Conservation (phyloP, 2,888 invertebrate species). For the Melieria crassipennis region DNA sequence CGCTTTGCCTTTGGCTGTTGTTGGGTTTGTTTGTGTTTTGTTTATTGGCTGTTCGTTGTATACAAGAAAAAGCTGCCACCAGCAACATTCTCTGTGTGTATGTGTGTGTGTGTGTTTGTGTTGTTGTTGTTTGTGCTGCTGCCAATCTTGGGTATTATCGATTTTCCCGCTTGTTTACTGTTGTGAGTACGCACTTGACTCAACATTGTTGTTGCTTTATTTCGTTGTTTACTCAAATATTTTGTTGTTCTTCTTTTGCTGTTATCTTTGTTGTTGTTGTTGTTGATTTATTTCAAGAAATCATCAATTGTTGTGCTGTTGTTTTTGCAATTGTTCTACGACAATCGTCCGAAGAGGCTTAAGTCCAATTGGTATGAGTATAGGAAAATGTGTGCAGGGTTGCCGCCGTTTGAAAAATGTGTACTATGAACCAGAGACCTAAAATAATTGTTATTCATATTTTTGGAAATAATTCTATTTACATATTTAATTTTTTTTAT, state of each 20-base stretch:
- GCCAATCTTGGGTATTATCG: slow-evolving; percentile 59
- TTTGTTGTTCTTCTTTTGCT: background rate
- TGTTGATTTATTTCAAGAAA: too few relatives aligned
- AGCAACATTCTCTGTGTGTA: background rate
- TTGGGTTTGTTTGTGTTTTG: background rate
- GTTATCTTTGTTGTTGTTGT: too few relatives aligned
- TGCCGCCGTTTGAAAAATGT: too few relatives aligned
- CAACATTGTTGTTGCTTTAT: background rate
- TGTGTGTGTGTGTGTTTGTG: background rate
- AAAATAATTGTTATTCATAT: too few relatives aligned
- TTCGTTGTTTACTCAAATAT: background rate
- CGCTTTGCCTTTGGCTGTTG: background rate
- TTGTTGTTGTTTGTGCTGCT: slow-evolving; percentile 44
- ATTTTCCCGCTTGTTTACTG: slow-evolving; percentile 47
- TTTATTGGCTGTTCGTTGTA: background rate
- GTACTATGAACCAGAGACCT: too few relatives aligned
- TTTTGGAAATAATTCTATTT: too few relatives aligned
- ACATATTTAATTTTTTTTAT: too few relatives aligned
- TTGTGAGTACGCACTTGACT: background rate
- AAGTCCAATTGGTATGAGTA: too few relatives aligned
- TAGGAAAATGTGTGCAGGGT: too few relatives aligned
- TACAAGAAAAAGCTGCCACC: background rate
- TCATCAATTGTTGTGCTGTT: too few relatives aligned
- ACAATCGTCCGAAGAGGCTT: too few relatives aligned
- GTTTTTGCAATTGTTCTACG: too few relatives aligned